phyloP scores from a whole-genome alignment of 1,140 invertebrate species.

The Drosophila tristis region DNA sequence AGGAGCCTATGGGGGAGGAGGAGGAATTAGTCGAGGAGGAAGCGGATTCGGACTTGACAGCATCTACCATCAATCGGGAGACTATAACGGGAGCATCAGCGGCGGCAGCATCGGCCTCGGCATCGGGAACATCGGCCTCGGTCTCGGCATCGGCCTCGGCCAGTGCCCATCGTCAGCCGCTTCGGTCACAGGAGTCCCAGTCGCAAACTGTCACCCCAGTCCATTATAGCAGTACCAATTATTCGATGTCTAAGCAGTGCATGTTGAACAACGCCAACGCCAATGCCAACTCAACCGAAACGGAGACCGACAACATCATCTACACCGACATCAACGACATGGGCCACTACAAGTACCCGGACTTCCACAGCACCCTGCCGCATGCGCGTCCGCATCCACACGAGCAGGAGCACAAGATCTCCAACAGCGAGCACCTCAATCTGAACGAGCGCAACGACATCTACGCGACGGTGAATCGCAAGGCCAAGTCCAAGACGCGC shows the following conservation, averaged over 20 bases:
- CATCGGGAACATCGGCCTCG: slow-evolving; percentile 36
- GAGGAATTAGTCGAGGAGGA: slow-evolving; percentile 83
- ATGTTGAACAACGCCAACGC: slow-evolving; percentile 83
- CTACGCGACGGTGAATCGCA: slow-evolving; percentile 83
- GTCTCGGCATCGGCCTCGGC: slow-evolving; percentile 57
- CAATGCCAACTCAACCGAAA: slow-evolving; percentile 82
- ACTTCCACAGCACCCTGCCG: slow-evolving; percentile 49
- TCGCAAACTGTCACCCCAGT: slow-evolving; percentile 84
- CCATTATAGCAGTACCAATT: slow-evolving; percentile 84
- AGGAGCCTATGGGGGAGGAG: slow-evolving; percentile 77
- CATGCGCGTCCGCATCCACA: slow-evolving; percentile 44
- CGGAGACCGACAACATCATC: slow-evolving; percentile 84
- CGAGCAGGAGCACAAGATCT: slow-evolving; percentile 73
- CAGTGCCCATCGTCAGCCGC: slow-evolving; percentile 80
- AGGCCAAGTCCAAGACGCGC: slow-evolving; percentile 78
- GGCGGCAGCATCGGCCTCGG: slow-evolving; percentile 66
- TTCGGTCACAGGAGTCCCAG: slow-evolving; percentile 83
- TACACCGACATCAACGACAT: slow-evolving; percentile 84
- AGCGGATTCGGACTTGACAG: slow-evolving; percentile 84
- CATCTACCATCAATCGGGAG: slow-evolving; percentile 84
- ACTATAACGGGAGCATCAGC: slow-evolving; percentile 76
- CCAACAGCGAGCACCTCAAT: slow-evolving; percentile 78
- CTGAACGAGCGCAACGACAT: slow-evolving; percentile 81
- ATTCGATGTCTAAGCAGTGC: slow-evolving; percentile 84
- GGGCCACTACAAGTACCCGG: slow-evolving; percentile 76